phyloP scores from a whole-genome alignment of 2,797 vertebrate genomes.

The Cetoscarus ocellatus region DNA sequence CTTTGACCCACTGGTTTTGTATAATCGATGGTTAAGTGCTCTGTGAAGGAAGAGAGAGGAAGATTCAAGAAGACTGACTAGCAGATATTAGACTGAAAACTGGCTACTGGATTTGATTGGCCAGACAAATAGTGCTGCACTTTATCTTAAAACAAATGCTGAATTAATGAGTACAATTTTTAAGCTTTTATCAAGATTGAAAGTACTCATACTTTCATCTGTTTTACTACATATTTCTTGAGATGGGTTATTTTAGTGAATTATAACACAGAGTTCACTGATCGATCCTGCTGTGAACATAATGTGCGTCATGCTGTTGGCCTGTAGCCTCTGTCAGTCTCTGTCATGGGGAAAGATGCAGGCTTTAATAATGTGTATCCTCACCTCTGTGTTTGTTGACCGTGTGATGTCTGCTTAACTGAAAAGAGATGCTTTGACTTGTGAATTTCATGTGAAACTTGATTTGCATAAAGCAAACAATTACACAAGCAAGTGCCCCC shows the following conservation, averaged over 20 bases:
- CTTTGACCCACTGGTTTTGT: conserved; percentile 36
- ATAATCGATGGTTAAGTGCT: conserved; percentile 39
- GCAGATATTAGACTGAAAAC: conserved; percentile 24
- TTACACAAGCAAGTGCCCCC: conserved; percentile 21
- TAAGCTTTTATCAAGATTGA: conserved; percentile 5
- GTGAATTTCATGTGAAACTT: conserved; percentile 19
- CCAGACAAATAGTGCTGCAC: conserved; percentile 1
- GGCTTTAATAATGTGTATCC: conserved; percentile 21
- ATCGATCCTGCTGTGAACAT: conserved; percentile 9
- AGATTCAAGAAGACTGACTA: conserved; percentile 8
- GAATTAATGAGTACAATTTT: conserved; percentile 23
- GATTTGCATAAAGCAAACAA: conserved; percentile 57
- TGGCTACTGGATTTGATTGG: conserved; percentile 24
- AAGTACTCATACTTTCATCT: conserved; percentile 12
- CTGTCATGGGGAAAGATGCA: conserved; percentile 11
- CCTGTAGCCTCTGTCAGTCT: conserved; percentile 9
- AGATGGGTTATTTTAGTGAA: not conserved
- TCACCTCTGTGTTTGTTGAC: conserved; percentile 19
- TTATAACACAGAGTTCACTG: conserved; percentile 23
- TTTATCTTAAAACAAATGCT: conserved; percentile 27
- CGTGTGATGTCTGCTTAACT: conserved; percentile 11
- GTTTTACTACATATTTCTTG: conserved; percentile 10
- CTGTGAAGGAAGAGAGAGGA: conserved; percentile 3
- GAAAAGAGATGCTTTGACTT: conserved; percentile 15
- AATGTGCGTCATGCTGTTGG: conserved; percentile 4